phyloP scores from a whole-genome alignment of 2,797 vertebrate species.

The Argyrosomus regius region DNA sequence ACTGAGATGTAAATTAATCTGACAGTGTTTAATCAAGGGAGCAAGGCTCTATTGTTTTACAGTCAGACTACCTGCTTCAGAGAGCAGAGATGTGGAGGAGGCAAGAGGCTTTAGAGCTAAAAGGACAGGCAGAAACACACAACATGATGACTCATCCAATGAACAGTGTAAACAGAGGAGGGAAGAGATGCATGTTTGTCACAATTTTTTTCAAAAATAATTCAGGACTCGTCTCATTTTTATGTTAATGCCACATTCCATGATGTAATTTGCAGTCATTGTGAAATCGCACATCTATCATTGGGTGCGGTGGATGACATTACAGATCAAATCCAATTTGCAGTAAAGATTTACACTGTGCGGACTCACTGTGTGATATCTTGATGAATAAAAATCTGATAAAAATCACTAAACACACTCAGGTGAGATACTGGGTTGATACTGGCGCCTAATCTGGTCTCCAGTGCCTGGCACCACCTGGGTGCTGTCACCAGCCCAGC shows the following conservation, averaged over 20 bases:
- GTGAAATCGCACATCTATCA: constrained; percentile 55
- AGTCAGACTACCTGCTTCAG: constrained; percentile 54
- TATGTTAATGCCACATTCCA: constrained; percentile 53
- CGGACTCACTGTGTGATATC: constrained; percentile 29
- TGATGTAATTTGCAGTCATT: constrained; percentile 40
- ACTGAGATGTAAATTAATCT: constrained; percentile 59
- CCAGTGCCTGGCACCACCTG: constrained; percentile 39
- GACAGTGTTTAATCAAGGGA: constrained; percentile 54
- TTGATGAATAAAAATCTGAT: constrained; percentile 28
- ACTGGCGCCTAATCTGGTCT: constrained; percentile 19
- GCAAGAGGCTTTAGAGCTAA: constrained; percentile 7
- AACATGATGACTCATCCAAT: constrained; percentile 20
- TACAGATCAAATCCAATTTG: constrained; percentile 63
- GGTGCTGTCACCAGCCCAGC: constrained; percentile 42
- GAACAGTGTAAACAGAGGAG: constrained; percentile 19
- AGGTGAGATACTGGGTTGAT: constrained; percentile 31
- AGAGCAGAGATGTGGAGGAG: constrained; percentile 27
- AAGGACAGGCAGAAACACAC: constrained; percentile 32
- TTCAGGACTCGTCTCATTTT: constrained; percentile 37
- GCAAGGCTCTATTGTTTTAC: constrained; percentile 49
- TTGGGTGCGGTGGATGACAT: constrained; percentile 41
- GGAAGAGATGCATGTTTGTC: constrained; percentile 33
- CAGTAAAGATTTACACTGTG: constrained; percentile 51
- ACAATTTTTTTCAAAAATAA: constrained; percentile 25
- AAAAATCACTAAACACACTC: constrained; percentile 15